Evolutionary conservation across 2,113 vertebrate genomes (phyloP).

Genomic region (Erythrolamprus reginae): DNA sequence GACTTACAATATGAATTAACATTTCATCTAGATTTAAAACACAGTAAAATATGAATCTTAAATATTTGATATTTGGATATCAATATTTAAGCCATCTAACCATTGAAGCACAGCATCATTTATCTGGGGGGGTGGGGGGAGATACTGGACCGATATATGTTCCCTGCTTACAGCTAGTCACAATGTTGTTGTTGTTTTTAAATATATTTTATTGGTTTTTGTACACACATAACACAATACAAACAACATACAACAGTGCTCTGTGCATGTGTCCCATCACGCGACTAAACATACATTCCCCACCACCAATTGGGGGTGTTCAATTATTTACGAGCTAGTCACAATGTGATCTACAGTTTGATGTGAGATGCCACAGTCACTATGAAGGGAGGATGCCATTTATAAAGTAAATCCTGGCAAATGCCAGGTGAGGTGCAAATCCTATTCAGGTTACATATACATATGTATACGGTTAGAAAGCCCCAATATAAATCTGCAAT

Average conservation of each 20-base stretch:
- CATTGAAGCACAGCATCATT: not conserved
- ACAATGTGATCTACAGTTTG: not conserved
- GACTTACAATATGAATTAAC: not conserved
- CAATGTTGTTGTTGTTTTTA: too few relatives aligned
- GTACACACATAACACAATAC: too few relatives aligned
- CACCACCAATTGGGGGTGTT: too few relatives aligned
- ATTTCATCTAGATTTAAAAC: not conserved
- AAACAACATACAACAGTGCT: too few relatives aligned
- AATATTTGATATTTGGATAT: not conserved
- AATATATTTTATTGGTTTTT: too few relatives aligned
- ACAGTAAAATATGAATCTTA: not conserved
- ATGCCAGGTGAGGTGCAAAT: not conserved
- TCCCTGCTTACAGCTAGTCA: not conserved
- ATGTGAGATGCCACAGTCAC: not conserved
- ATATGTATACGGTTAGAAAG: not conserved
- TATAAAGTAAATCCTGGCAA: not conserved
- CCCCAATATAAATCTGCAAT: not conserved
- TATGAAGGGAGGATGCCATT: not conserved
- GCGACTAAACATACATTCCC: too few relatives aligned
- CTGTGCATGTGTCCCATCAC: too few relatives aligned
- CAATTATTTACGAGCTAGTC: too few relatives aligned
- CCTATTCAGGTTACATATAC: not conserved
- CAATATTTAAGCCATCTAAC: not conserved
- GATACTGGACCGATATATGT: not conserved
- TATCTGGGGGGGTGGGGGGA: not conserved